Evolutionary conservation across 2,888 invertebrate species (phyloP), one percentile per base, ranked within the genome.

Genomic region (Platypus cylindrus): DNA sequence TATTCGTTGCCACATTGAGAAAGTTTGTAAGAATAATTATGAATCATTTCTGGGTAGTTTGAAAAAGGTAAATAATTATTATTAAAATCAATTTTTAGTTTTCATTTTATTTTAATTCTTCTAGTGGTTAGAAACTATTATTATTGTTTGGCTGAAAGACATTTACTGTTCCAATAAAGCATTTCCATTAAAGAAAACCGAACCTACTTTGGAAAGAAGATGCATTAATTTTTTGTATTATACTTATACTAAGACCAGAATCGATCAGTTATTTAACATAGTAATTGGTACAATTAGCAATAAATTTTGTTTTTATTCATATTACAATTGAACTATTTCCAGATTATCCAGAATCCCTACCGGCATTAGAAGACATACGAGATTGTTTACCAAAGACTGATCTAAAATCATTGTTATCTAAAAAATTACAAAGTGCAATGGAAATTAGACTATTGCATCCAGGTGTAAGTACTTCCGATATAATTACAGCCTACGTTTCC

Each of bases 271-370:
- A 32, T 95, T 95, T 57, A 89, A 86, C 53, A 94, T 95, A 38
- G 90, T 95, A 35, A 91, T 95, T 48, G 78, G 78, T 75, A 62
- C 40, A 23, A 29, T 27, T 27, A 27, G 8, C 8, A 15, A 22
- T 3, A 17, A 4, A 9, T 17, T 5, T 30, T 13, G 5, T 9
- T 27, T 24, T 38, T 12, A 34, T 31, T 27, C 24, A 18, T 39
- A 8, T 16, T 14, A 30, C 27, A 40, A 30, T 15, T 30, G 17
- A n/a, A n/a, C n/a, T 25, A 4, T 29, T 39, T 51, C 16, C 43
- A 75, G 94, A 94, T 59, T 95, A 84, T 65, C 95, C 95, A 1
- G 94, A 95, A 49, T 94, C 94, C 0, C 79, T 85, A 51, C 87
- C 91, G 12, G 90, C 91, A 2, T 73, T 95, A 22, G 82, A 87